Evolutionary conservation across 2,888 invertebrate genomes (phyloP), one percentile per base, ranked within the genome.

Genomic region (Caenorhabditis uteleia): DNA sequence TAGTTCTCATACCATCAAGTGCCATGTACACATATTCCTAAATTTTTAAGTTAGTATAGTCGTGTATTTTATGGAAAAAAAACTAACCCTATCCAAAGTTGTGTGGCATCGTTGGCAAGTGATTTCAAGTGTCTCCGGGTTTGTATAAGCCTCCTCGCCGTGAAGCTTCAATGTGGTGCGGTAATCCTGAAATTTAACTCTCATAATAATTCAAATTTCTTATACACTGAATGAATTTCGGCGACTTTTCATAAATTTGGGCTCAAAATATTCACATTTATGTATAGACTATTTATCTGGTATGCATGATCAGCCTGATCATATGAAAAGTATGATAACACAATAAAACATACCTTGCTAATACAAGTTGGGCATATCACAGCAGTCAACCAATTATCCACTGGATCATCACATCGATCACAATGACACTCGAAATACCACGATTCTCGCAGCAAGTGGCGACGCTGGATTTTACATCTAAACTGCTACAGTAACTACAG

Each of bases 371-470:
- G 81, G 42, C 82, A 82, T 27, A 68, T 57, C 6, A 79, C 65
- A 6, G 80, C 53, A 6, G 82, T 80, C 14, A 82, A 68, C 26
- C 77, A 50, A 39, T 83, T 75, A 23, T 83, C 83, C 5, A 50
- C 50, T 43, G 68, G 48, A 58, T 83, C 83, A 20, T 45, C 45
- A 51, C 83, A 83, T 20, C 83, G 70, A 10, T 70, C 70, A 57
- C 83, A 83, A 27, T 80, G 59, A 60, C 83, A 83, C 14, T 75
- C 61, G 53, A 83, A 83, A 50, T 78, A 83, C 82, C 81, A 83
- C 2, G 79, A 77, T 57, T 82, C 82, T 42, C 70, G 71, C 3
- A 83, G 60, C 62, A 77, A 45, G 27, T 78, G 75, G 10, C 72
- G 67, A 4, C 82, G 74, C 34, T 75, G 74, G 26, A 76, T 71